phyloP scores from a whole-genome alignment of 2,113 vertebrate genomes.

The Myodes glareolus region DNA sequence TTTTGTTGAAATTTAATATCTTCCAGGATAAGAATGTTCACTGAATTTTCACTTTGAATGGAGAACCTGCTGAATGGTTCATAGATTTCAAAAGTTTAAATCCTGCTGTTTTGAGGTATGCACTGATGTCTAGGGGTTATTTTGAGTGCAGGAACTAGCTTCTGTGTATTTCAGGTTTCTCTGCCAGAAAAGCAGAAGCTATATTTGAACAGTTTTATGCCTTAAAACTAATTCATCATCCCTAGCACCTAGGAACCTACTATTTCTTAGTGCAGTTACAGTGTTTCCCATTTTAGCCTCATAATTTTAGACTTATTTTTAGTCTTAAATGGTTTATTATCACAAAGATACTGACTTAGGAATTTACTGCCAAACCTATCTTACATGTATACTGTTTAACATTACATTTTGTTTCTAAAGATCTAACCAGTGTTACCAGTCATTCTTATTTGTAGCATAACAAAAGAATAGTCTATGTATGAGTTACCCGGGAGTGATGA shows the following conservation, averaged over 20 bases:
- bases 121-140: constrained; percentile 38
- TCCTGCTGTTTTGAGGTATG: constrained; percentile 5
- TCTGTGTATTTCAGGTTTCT: constrained; percentile 38
- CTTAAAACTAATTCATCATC: not conserved
- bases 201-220: not conserved
- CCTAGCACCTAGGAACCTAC: not conserved
- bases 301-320: not conserved
- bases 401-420: not conserved
- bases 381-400: not conserved
- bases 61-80: constrained; percentile 55
- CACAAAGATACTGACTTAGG: not conserved
- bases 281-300: constrained; percentile 15
- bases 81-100: constrained; percentile 60
- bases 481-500: not conserved
- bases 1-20: constrained; percentile 5
- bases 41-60: constrained; percentile 51
- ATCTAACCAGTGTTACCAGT: not conserved
- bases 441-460: not conserved
- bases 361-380: not conserved
- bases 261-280: not conserved
- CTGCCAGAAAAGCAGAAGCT: not conserved
- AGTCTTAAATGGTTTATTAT: not conserved
- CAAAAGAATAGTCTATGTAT: not conserved
- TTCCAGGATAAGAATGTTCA: constrained; percentile 36
- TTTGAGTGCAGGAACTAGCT: not conserved